phyloP scores from a whole-genome alignment of 2,797 vertebrate genomes.

The Odontamblyopus lacepedii region DNA sequence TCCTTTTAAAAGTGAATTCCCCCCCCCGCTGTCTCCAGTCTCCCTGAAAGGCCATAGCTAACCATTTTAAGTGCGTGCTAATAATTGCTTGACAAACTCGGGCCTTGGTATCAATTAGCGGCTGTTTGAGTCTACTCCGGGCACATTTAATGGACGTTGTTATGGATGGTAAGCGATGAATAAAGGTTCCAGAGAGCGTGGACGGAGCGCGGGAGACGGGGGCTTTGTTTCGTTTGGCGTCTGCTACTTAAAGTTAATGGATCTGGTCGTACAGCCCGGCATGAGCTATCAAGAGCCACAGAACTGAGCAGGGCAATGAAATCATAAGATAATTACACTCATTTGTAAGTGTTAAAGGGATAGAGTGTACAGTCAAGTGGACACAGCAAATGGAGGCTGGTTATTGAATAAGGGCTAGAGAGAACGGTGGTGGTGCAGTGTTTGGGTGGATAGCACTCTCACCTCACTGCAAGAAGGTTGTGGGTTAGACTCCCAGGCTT shows the following conservation, averaged over 20 bases:
- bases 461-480: no score
- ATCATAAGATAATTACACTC: slow-evolving; percentile 26
- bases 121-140: slow-evolving; percentile 86
- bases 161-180: slow-evolving; percentile 76
- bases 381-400: slow-evolving; percentile 1
- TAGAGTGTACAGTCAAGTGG: slow-evolving; percentile 1
- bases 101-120: slow-evolving; percentile 94
- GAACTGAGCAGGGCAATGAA: slow-evolving; percentile 24
- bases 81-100: slow-evolving; percentile 96
- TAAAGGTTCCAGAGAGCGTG: slow-evolving; percentile 66
- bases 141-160: slow-evolving; percentile 89
- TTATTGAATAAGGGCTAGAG: neutral
- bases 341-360: slow-evolving; percentile 39
- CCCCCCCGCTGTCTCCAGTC: slow-evolving; percentile 83
- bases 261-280: slow-evolving; percentile 53
- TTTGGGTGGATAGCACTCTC: no score
- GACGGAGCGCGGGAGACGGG: slow-evolving; percentile 47
- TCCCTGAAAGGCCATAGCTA: slow-evolving; percentile 90
- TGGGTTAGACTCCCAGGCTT: no score
- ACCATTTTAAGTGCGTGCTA: slow-evolving; percentile 93
- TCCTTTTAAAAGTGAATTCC: slow-evolving; percentile 91
- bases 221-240: slow-evolving; percentile 56
- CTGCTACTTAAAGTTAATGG: slow-evolving; percentile 62
- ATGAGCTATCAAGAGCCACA: slow-evolving; percentile 50
- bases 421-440: no score